Conservation (phyloP, 2,113 vertebrate genomes). For the Ceyx melanurus region DNA sequence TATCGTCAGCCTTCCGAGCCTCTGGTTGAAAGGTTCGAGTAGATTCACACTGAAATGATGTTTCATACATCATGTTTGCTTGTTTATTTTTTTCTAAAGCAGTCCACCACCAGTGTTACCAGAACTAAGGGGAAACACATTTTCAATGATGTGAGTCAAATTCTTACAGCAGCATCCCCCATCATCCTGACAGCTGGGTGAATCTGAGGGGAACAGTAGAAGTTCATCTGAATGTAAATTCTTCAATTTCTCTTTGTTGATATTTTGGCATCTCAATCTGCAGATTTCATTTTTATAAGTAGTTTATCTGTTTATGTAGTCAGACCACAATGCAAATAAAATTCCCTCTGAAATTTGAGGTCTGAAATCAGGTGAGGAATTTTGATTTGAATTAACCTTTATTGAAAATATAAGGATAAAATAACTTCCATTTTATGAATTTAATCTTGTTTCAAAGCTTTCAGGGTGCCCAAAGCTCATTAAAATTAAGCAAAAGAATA, state of each 20-base stretch:
- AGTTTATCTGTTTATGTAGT: not conserved
- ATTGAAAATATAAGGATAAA: not conserved
- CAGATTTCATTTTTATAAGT: not conserved
- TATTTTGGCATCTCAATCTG: not conserved
- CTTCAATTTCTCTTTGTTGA: slow-evolving; percentile 13
- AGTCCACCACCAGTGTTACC: not conserved
- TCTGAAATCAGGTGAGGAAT: not conserved
- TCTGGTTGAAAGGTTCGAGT: slow-evolving; percentile 61
- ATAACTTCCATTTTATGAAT: not conserved
- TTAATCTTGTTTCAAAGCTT: slow-evolving; percentile 3
- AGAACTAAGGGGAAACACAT: not conserved
- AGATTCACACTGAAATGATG: slow-evolving; percentile 51
- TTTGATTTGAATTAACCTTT: not conserved
- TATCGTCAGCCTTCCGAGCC: slow-evolving; percentile 68
- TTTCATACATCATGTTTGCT: slow-evolving; percentile 47
- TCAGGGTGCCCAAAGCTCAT: not conserved
- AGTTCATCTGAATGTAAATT: not conserved
- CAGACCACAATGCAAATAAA: not conserved
- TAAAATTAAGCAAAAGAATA: not conserved
- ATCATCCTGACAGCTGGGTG: not conserved
- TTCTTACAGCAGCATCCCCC: not conserved
- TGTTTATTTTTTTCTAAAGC: slow-evolving; percentile 32
- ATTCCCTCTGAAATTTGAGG: not conserved
- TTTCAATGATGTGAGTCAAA: not conserved
- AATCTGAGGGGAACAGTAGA: not conserved